Evolutionary conservation across 2,113 vertebrate species (phyloP).

Genomic region (Limnothrissa miodon): DNA sequence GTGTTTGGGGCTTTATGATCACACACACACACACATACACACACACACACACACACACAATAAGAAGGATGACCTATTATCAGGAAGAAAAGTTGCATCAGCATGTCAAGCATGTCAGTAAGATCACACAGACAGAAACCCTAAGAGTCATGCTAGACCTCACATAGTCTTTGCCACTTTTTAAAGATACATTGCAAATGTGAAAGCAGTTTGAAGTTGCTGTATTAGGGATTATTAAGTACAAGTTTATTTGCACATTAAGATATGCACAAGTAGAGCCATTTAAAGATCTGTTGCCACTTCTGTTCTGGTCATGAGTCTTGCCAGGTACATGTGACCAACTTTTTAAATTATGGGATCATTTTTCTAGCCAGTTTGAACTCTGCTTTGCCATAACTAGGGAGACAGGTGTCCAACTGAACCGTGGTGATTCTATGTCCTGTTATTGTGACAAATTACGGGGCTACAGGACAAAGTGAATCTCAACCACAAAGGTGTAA

Average conservation of each 20-base stretch:
- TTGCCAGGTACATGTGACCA: neutral
- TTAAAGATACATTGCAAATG: neutral
- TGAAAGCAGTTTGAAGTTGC: neutral
- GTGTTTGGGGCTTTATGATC: too few species aligned
- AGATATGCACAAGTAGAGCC: neutral
- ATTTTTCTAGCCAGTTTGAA: neutral
- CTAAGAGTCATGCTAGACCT: neutral
- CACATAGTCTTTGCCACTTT: neutral
- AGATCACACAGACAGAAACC: neutral
- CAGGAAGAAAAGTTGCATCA: neutral
- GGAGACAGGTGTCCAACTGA: neutral
- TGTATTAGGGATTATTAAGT: neutral
- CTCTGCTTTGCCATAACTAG: neutral
- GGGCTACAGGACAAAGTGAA: neutral
- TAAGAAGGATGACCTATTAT: neutral
- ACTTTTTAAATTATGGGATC: neutral
- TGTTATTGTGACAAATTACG: conserved; percentile 10
- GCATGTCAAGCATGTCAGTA: neutral
- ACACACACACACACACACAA: neutral
- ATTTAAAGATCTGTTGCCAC: neutral
- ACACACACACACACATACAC: too few species aligned
- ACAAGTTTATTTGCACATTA: neutral
- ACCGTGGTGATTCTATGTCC: neutral
- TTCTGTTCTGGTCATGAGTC: neutral
- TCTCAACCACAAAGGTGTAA: neutral